Percentiles rank a stretch among this genome's conserved stretches.
phyloP scores from a whole-genome alignment of 2,113 vertebrate species.

The Amazona vittata region DNA sequence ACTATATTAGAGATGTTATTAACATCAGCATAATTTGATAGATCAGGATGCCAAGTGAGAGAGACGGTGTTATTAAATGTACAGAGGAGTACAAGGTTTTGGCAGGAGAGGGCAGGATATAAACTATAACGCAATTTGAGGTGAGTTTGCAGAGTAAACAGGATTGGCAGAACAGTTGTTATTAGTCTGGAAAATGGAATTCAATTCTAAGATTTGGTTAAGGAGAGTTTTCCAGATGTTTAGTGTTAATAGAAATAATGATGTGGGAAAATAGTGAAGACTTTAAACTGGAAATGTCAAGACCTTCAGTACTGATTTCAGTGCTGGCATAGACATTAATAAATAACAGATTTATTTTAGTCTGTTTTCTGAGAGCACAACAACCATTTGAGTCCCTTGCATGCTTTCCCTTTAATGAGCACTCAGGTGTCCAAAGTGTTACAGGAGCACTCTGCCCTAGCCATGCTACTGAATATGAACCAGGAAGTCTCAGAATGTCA shows the following conservation, averaged over 20 bases:
- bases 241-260: slow-evolving; percentile 33
- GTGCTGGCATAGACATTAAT: neutral
- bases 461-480: neutral
- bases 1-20: neutral
- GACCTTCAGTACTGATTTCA: slow-evolving; percentile 3
- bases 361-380: neutral
- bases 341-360: neutral
- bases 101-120: neutral
- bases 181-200: neutral
- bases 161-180: neutral
- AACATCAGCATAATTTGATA: neutral
- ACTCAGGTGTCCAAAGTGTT: neutral
- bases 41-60: neutral
- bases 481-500: slow-evolving; percentile 25
- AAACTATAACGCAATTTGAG: neutral
- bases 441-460: neutral
- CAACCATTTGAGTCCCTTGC: neutral
- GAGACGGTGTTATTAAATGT: neutral
- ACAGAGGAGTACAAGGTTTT: neutral
- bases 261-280: neutral
- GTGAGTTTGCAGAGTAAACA: neutral
- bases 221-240: slow-evolving; percentile 7
- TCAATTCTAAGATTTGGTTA: neutral
- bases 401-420: neutral
- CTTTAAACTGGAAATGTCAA: slow-evolving; percentile 9